Conservation (phyloP, 2,888 invertebrate genomes). For the Leptura quadrifasciata region DNA sequence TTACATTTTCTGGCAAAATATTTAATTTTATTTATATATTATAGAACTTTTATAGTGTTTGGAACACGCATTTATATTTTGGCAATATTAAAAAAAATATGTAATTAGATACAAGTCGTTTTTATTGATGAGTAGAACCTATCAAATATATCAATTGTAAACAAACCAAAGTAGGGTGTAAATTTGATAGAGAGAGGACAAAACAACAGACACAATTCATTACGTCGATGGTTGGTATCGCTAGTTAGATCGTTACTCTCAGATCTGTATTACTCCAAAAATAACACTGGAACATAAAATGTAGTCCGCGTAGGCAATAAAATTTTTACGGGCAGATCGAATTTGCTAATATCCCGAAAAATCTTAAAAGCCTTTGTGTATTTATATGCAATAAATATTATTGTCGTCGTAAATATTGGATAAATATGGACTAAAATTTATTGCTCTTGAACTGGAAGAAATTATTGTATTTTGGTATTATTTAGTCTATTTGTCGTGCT, state of each 20-base stretch:
- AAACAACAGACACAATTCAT: background rate
- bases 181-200: background rate
- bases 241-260: background rate
- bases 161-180: too few species aligned
- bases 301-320: conserved; percentile 34
- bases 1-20: too few species aligned
- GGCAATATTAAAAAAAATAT: too few species aligned
- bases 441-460: conserved; percentile 8
- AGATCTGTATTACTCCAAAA: conserved; percentile 16
- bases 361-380: conserved; percentile 41
- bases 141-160: too few species aligned
- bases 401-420: conserved; percentile 40
- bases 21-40: too few species aligned
- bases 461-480: background rate
- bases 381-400: conserved; percentile 42
- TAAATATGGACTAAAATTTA: conserved; percentile 26
- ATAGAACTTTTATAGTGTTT: too few species aligned
- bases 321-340: conserved; percentile 43
- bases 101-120: too few species aligned
- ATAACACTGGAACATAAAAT: conserved; percentile 35
- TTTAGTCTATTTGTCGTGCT: background rate
- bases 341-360: conserved; percentile 48
- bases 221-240: background rate
- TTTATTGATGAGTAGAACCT: too few species aligned
- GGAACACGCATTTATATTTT: too few species aligned